Evolutionary conservation across 2,888 invertebrate genomes (phyloP).

Genomic region (Drosophila emarginata): DNA sequence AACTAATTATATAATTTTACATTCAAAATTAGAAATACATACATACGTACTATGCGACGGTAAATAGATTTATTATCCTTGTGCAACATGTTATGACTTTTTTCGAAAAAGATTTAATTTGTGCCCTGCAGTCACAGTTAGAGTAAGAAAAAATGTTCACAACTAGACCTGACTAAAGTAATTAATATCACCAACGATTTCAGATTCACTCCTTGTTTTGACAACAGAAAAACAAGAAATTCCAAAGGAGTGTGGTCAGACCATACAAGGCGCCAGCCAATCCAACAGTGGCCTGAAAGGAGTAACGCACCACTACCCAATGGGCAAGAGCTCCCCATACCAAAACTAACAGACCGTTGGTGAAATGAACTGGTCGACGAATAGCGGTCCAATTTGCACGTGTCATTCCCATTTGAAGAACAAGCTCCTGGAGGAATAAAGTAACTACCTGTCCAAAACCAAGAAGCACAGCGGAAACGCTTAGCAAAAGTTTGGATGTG

Average conservation of each 20-base stretch:
- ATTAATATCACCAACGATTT: slow-evolving; percentile 45
- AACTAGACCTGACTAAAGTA: not conserved
- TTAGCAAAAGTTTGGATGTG: slow-evolving; percentile 80
- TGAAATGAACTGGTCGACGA: slow-evolving; percentile 79
- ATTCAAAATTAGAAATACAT: not conserved
- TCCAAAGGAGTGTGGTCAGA: slow-evolving; percentile 78
- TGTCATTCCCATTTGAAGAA: slow-evolving; percentile 81
- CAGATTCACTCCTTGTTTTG: slow-evolving; percentile 66
- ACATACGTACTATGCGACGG: not conserved
- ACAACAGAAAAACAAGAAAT: slow-evolving; percentile 78
- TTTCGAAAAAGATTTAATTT: not conserved
- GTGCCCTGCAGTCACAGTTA: not conserved
- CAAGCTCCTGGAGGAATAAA: slow-evolving; percentile 80
- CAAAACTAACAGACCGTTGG: slow-evolving; percentile 80
- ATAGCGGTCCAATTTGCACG: slow-evolving; percentile 81
- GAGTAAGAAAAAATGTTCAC: not conserved
- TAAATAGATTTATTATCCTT: not conserved
- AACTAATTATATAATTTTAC: too few relatives aligned
- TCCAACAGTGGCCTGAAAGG: slow-evolving; percentile 80
- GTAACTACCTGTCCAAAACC: slow-evolving; percentile 82
- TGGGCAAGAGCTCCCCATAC: slow-evolving; percentile 81
- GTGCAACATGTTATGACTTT: not conserved
- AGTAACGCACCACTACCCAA: slow-evolving; percentile 78
- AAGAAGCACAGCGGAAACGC: slow-evolving; percentile 80
- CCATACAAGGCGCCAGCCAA: slow-evolving; percentile 78